Evolutionary conservation across 2,888 invertebrate species (phyloP).

Genomic region (Merodon equestris): DNA sequence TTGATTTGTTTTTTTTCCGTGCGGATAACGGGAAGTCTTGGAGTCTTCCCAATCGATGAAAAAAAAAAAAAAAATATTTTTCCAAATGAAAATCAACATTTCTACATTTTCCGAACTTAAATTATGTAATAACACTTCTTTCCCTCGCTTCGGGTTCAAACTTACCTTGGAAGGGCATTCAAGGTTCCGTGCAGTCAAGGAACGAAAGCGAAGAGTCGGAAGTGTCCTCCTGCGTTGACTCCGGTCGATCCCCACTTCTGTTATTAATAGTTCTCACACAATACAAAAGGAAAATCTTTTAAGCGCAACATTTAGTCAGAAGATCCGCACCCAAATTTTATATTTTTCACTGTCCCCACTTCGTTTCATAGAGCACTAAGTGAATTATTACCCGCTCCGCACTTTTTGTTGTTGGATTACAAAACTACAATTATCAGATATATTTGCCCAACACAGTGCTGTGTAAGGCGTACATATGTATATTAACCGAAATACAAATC

Average conservation of each 20-base stretch:
- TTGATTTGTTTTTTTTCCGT: too few species aligned
- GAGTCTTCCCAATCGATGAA: slow-evolving; percentile 45
- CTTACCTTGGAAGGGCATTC: slow-evolving; percentile 58
- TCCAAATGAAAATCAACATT: slow-evolving; percentile 13
- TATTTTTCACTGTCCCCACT: slow-evolving; percentile 42
- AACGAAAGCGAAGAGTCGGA: slow-evolving; percentile 4
- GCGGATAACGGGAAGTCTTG: too few species aligned
- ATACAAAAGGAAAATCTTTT: slow-evolving; percentile 5
- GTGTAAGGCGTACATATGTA: too few species aligned
- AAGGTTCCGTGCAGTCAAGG: slow-evolving; percentile 52
- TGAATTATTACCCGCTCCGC: too few species aligned
- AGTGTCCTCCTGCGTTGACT: slow-evolving; percentile 3
- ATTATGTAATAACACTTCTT: slow-evolving; percentile 54
- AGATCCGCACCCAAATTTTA: slow-evolving; percentile 62
- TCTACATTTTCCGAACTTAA: slow-evolving; percentile 23
- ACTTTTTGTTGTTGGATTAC: too few species aligned
- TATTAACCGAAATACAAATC: slow-evolving; percentile 48
- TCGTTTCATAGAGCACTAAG: too few species aligned
- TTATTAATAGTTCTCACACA: not conserved
- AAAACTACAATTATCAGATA: too few species aligned
- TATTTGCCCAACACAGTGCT: too few species aligned
- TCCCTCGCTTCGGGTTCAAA: slow-evolving; percentile 13
- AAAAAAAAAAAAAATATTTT: slow-evolving; percentile 37
- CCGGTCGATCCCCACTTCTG: slow-evolving; percentile 21
- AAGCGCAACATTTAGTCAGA: slow-evolving; percentile 22